Percentiles rank a stretch among this genome's conserved stretches.
These are phyloP conservation scores for Mastomys natalensis DNA, from an alignment of 2,113 vertebrate species.

Conservation along the genomic window DNA sequence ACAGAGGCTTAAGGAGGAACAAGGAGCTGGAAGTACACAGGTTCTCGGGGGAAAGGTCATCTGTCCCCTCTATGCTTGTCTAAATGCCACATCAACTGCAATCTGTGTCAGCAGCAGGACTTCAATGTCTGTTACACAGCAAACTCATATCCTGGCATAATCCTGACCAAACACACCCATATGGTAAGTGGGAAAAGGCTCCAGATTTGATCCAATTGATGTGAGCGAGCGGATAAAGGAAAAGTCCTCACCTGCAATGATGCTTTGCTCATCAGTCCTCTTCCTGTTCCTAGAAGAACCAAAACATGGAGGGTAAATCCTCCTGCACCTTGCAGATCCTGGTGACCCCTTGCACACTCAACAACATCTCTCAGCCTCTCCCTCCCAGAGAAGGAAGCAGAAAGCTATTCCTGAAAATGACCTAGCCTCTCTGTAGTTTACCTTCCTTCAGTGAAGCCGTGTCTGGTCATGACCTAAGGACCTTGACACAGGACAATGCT, in stretches of 20 bases:
- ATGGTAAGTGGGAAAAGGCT: not conserved
- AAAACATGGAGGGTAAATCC: not conserved
- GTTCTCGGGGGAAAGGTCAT: not conserved
- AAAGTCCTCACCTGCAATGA: conserved; percentile 87
- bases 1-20: not conserved
- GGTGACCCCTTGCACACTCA: not conserved
- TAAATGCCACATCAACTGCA: not conserved
- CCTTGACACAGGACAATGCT: not conserved
- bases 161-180: not conserved
- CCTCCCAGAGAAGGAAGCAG: not conserved
- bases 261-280: conserved; percentile 92
- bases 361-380: not conserved
- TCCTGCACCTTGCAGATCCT: not conserved
- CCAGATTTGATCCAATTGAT: not conserved
- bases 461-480: not conserved
- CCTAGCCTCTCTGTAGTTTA: not conserved
- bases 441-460: not conserved
- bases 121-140: not conserved
- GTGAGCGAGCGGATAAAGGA: not conserved
- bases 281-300: conserved; percentile 89
- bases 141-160: not conserved
- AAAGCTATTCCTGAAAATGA: not conserved
- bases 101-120: not conserved
- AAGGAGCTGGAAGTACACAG: not conserved
- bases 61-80: not conserved